These are phyloP conservation scores for Eledona agricola DNA, from an alignment of 2,888 invertebrate species.

Conservation along the genomic window DNA sequence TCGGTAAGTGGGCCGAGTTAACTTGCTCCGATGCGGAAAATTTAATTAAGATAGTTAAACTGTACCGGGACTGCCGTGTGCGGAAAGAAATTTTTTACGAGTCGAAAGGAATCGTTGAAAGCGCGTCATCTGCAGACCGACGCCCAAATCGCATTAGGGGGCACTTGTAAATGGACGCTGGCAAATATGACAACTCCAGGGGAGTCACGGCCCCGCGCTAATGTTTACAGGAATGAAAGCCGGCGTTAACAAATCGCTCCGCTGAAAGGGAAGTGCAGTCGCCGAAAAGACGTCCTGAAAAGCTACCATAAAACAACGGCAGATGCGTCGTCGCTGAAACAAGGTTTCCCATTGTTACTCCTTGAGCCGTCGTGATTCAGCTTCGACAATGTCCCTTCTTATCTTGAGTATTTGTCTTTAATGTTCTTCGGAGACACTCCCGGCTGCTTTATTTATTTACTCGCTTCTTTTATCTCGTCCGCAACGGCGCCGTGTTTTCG, in stretches of 20 bases:
- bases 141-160: constrained; percentile 24
- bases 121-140: constrained; percentile 38
- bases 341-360: constrained; percentile 23
- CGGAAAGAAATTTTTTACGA: constrained; percentile 40
- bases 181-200: constrained; percentile 11
- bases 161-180: constrained; percentile 40
- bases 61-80: no score
- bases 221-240: constrained; percentile 1
- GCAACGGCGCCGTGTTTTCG: constrained; percentile 4
- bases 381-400: constrained; percentile 36
- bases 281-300: constrained; percentile 21
- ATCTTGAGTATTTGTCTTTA: constrained; percentile 37
- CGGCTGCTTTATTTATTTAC: constrained; percentile 36
- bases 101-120: constrained; percentile 38
- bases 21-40: constrained; percentile 31
- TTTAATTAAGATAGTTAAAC: no score
- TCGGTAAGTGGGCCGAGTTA: constrained; percentile 16
- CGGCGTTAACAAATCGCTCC: constrained; percentile 4
- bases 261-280: constrained; percentile 15
- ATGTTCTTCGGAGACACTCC: constrained; percentile 23
- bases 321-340: constrained; percentile 17
- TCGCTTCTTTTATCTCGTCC: constrained; percentile 28
- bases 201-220: no score
- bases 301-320: constrained; percentile 27
- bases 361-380: constrained; percentile 27